Percentiles rank a stretch among this genome's conserved stretches.
phyloP scores from a whole-genome alignment of 2,797 vertebrate species.

The Peromyscus melanophrys region DNA sequence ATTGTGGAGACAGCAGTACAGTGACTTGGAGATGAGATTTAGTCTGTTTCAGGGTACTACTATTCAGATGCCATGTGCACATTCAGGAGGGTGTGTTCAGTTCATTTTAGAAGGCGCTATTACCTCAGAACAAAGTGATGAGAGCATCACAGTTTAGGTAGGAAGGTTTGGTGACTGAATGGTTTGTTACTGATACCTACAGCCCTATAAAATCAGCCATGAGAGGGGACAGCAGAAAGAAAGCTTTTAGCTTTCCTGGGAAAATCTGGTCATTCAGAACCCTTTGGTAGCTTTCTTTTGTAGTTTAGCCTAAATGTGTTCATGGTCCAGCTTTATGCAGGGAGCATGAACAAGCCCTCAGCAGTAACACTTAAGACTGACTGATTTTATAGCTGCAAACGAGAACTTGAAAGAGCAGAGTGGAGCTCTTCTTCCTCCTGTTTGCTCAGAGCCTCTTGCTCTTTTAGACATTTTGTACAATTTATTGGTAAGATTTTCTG shows the following conservation, averaged over 20 bases:
- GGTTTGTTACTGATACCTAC: conserved; percentile 1
- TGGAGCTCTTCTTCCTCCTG: neutral
- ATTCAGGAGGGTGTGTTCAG: neutral
- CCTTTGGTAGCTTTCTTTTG: neutral
- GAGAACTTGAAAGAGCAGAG: neutral
- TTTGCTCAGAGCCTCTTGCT: neutral
- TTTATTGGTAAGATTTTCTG: neutral
- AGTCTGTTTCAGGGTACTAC: neutral
- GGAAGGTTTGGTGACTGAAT: neutral
- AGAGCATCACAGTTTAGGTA: conserved; percentile 48
- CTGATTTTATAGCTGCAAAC: neutral
- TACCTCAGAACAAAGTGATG: neutral
- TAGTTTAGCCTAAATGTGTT: neutral
- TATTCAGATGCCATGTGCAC: neutral
- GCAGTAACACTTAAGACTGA: neutral
- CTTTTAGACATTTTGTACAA: neutral
- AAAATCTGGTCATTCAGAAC: neutral
- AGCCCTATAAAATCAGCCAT: conserved; percentile 34
- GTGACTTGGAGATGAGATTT: neutral
- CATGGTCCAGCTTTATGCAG: neutral
- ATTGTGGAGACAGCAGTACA: neutral
- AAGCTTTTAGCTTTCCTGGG: neutral
- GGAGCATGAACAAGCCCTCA: neutral
- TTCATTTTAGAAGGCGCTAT: conserved; percentile 46
- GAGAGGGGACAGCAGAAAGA: too few relatives aligned